phyloP scores from a whole-genome alignment of 1,140 invertebrate species.

The Bombus terrestris region DNA sequence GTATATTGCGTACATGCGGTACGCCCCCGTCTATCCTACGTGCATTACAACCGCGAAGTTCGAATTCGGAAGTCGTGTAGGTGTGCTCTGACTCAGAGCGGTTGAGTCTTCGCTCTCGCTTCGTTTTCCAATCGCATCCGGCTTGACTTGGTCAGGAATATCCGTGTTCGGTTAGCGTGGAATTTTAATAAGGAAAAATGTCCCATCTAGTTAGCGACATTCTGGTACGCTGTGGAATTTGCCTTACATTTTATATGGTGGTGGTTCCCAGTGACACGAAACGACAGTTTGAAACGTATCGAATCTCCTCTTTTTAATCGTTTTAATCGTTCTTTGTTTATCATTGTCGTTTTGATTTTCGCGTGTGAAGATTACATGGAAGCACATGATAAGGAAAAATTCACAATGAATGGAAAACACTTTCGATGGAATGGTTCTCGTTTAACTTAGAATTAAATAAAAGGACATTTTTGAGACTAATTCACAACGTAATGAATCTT shows the following conservation, averaged over 20 bases:
- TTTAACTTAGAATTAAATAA: too few relatives aligned
- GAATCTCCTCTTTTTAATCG: too few relatives aligned
- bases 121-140: slow-evolving; percentile 53
- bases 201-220: neutral
- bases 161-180: slow-evolving; percentile 12
- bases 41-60: slow-evolving; percentile 47
- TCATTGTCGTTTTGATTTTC: too few relatives aligned
- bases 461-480: too few relatives aligned
- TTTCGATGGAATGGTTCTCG: too few relatives aligned
- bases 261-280: neutral
- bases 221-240: neutral
- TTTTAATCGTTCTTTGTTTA: too few relatives aligned
- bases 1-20: slow-evolving; percentile 38
- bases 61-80: slow-evolving; percentile 67
- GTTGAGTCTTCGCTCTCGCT: slow-evolving; percentile 19
- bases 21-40: slow-evolving; percentile 54
- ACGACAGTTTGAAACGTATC: neutral
- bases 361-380: neutral
- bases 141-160: slow-evolving; percentile 52
- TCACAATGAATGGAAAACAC: too few relatives aligned
- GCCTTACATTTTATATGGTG: slow-evolving; percentile 13
- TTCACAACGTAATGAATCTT: neutral
- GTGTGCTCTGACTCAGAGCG: slow-evolving; percentile 49
- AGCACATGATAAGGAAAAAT: neutral
- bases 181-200: slow-evolving; percentile 22